phyloP scores from a whole-genome alignment of 2,797 vertebrate species.

The Lindbergichthys nudifrons region DNA sequence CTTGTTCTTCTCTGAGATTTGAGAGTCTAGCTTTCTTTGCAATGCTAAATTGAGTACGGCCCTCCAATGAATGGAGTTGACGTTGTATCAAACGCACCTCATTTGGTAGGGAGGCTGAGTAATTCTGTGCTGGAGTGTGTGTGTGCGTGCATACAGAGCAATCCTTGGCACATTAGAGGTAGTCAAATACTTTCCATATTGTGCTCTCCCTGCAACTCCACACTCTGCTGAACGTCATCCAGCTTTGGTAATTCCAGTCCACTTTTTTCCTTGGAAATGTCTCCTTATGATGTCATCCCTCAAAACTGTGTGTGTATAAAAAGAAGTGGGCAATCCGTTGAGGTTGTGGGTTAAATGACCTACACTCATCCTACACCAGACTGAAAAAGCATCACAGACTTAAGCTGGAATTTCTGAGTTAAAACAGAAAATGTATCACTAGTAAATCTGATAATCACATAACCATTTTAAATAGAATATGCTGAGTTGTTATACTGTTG shows the following conservation, averaged over 20 bases:
- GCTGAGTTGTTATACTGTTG: not conserved
- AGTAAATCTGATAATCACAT: not conserved
- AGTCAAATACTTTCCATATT: conserved; percentile 83
- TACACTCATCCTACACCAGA: not conserved
- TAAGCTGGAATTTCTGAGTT: no score
- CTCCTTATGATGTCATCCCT: conserved; percentile 67
- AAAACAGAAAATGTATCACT: no score
- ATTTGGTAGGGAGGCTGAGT: conserved; percentile 41
- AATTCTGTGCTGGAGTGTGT: conserved; percentile 14
- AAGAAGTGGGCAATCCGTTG: conserved; percentile 39
- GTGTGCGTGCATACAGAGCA: conserved; percentile 22
- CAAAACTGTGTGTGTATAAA: conserved; percentile 50
- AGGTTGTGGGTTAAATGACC: conserved; percentile 25
- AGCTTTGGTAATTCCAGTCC: conserved; percentile 46
- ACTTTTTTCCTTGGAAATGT: conserved; percentile 27
- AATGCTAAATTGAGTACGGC: not conserved
- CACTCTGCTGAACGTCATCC: conserved; percentile 64
- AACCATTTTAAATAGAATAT: not conserved
- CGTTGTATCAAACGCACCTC: conserved; percentile 32
- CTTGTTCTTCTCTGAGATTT: not conserved
- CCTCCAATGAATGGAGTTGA: conserved; percentile 3
- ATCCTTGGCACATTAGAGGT: conserved; percentile 48
- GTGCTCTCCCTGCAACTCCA: conserved; percentile 63
- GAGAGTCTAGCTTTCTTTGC: not conserved
- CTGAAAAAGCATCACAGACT: not conserved